A percentile compares a stretch with the other conserved stretches of the same genome.
phyloP scores from a whole-genome alignment of 2,113 vertebrate genomes.

The Clinocottus analis region DNA sequence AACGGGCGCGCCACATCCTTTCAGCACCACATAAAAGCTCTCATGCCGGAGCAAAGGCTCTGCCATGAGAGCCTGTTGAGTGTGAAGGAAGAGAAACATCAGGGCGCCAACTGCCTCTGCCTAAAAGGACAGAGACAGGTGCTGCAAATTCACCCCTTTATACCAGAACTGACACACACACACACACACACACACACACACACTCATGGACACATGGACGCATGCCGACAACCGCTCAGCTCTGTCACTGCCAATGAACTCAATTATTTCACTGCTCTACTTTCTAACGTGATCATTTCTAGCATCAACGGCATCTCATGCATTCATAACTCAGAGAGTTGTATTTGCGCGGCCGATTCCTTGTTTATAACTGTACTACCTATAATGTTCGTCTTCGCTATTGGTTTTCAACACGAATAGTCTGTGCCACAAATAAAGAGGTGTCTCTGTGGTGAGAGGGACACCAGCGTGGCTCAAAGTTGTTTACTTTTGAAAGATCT shows the following conservation, averaged over 20 bases:
- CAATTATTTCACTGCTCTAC: conserved; percentile 40
- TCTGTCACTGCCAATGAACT: conserved; percentile 32
- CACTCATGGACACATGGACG: conserved; percentile 32
- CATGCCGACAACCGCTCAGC: conserved; percentile 53
- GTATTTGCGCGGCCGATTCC: neutral
- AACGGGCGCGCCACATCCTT: neutral
- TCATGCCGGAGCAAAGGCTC: neutral
- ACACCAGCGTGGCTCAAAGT: neutral
- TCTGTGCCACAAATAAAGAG: neutral
- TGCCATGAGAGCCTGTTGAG: conserved; percentile 11
- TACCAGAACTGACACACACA: conserved; percentile 37
- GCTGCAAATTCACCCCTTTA: conserved; percentile 63
- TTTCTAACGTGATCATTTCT: conserved; percentile 29
- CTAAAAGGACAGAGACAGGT: conserved; percentile 78
- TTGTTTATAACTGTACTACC: neutral
- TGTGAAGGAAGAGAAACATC: conserved; percentile 56
- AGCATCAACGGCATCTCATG: conserved; percentile 11
- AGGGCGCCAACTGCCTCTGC: conserved; percentile 68
- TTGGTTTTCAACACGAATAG: neutral
- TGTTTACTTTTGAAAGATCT: conserved; percentile 55
- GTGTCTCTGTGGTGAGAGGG: conserved; percentile 10
- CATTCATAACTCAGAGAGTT: neutral
- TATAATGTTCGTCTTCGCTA: neutral
- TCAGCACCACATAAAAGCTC: neutral
- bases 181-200: conserved; percentile 45